These are phyloP conservation scores for Myotis vivesi DNA, from an alignment of 2,797 vertebrate species.

Conservation along the genomic window DNA sequence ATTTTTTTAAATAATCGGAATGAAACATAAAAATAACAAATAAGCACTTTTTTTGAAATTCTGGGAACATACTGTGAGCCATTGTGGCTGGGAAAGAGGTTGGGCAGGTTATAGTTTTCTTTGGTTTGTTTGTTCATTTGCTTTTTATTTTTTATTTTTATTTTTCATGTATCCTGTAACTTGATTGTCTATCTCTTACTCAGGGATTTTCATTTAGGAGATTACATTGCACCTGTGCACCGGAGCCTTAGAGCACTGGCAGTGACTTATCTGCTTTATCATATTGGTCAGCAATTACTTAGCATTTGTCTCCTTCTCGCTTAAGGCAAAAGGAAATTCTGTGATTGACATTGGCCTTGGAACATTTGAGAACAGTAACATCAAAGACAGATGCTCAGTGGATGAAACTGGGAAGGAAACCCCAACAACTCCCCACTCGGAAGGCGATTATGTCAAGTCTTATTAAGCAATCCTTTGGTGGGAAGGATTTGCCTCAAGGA, in stretches of 20 bases:
- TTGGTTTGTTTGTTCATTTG: background rate
- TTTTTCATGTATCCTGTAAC: background rate
- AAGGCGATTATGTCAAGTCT: slow-evolving; percentile 74
- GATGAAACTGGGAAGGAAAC: slow-evolving; percentile 42
- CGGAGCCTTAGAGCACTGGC: background rate
- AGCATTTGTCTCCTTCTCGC: background rate
- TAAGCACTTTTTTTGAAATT: background rate
- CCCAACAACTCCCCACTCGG: background rate
- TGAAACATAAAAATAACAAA: slow-evolving; percentile 22
- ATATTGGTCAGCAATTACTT: background rate
- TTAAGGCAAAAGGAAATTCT: background rate
- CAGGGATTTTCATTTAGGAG: slow-evolving; percentile 34
- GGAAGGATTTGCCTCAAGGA: slow-evolving; percentile 75
- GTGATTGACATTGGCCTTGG: background rate
- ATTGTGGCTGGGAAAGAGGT: background rate
- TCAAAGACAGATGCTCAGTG: slow-evolving; percentile 6
- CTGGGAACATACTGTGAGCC: background rate
- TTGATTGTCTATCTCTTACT: background rate
- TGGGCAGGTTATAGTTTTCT: background rate
- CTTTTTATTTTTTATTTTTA: background rate
- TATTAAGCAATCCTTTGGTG: slow-evolving; percentile 76
- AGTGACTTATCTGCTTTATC: background rate
- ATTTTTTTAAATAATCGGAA: slow-evolving; percentile 28
- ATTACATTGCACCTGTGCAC: slow-evolving; percentile 7
- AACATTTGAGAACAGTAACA: slow-evolving; percentile 27